phyloP scores from a whole-genome alignment of 35 echinoderm and acorn worm species.

The Antedon bifida region DNA sequence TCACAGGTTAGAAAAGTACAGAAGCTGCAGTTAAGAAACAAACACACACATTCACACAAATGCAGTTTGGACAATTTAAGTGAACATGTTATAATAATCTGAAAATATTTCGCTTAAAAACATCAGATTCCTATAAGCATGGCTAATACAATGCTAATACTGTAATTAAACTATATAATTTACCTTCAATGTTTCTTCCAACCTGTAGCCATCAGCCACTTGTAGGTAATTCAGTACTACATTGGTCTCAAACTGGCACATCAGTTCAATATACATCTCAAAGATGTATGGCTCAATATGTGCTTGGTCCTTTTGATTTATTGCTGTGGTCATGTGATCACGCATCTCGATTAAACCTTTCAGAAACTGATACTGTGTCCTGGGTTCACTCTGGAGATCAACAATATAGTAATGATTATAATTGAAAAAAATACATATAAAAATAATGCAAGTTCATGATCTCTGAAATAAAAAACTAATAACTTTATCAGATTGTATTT shows the following conservation, averaged over 20 bases:
- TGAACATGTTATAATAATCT: too few species aligned
- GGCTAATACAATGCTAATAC: too few species aligned
- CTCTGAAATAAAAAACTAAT: not conserved
- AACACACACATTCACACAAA: too few species aligned
- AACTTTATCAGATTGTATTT: not conserved
- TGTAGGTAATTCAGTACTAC: conserved; percentile 53
- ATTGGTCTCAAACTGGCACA: conserved; percentile 57
- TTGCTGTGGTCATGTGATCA: conserved; percentile 34
- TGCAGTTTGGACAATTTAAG: too few species aligned
- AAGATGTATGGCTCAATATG: conserved; percentile 52
- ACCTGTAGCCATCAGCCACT: conserved; percentile 68
- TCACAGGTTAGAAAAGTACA: too few species aligned
- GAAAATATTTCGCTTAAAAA: too few species aligned
- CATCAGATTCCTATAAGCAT: too few species aligned
- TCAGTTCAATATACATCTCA: conserved; percentile 84
- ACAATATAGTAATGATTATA: conserved; percentile 9
- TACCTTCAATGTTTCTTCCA: conserved; percentile 83
- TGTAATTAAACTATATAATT: too few species aligned
- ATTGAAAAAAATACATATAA: not conserved
- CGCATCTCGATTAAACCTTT: conserved; percentile 76
- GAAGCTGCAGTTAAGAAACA: too few species aligned
- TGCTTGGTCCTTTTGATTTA: conserved; percentile 40
- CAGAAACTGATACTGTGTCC: conserved; percentile 65
- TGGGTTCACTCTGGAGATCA: conserved; percentile 29
- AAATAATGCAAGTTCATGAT: not conserved